Base-by-base conservation (phyloP, 2,888 invertebrate species). In the Mycogona germanica region DNA sequence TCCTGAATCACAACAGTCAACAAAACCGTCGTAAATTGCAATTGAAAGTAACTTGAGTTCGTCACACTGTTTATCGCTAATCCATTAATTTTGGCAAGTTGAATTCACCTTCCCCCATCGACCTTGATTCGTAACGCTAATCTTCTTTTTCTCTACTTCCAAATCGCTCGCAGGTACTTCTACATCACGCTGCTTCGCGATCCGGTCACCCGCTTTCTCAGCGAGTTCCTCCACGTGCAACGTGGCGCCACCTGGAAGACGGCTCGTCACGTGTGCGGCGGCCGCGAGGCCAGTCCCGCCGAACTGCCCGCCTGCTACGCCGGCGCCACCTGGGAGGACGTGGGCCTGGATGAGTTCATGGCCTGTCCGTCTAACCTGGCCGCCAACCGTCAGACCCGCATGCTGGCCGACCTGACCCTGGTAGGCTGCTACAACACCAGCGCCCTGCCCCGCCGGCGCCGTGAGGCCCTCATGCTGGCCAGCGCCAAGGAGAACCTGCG, bases 211-310 rank as follows among this genome's bases (percentile, higher is more conserved):
- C 80, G 89, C 63, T 98, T 92, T 73, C 75, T 98, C 65, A 95
- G 95, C 55, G 98, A 98, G 72, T 98, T 88, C 72, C 80, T 91
- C 41, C 98, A 98, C 72, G 96, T 97, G 46, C 87, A 89, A 67
- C 78, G 97, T 28, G 95, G 96, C 32, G 95, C 93, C 56, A 95
- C 95, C 37, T 96, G 96, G 96, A 87, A 87, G 68, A 87, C 85
- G 42, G 75, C 78, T 5, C 68, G 75, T 23, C 78, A 79, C 58
- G 73, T 72, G 68, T 81, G 81, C 64, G 76, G 76, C 50, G 80
- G 78, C 60, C 77, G 84, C 35, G 78, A 80, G 35, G 87, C 92
- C 12, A 81, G 84, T 3, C 77, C 79, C 14, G 75, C 78, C 3
- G 93, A 95, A 67, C 78, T 97, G 59, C 92, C 92, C 9, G 64